Evolutionary conservation across 1,140 invertebrate genomes (phyloP).

Genomic region (Linepithema humile): DNA sequence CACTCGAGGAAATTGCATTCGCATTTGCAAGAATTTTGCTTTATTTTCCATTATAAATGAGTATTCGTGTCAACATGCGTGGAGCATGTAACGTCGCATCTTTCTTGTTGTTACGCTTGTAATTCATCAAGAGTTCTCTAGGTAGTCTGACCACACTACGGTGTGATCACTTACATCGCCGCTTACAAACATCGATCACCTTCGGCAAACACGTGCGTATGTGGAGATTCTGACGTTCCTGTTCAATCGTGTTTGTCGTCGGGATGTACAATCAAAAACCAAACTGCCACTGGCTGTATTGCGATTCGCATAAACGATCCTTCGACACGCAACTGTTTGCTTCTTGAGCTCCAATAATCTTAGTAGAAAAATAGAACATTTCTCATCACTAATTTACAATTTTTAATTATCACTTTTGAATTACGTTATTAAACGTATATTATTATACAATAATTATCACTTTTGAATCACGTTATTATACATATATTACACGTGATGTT

Average conservation of each 20-base stretch:
- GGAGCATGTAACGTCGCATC: background rate
- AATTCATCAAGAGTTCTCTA: background rate
- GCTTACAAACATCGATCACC: slow-evolving; percentile 19
- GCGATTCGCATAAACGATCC: background rate
- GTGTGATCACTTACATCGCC: background rate
- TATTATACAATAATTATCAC: background rate
- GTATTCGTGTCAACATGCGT: background rate
- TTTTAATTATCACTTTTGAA: too few relatives aligned
- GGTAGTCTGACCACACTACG: background rate
- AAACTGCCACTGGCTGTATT: slow-evolving; percentile 9
- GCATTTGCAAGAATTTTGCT: background rate
- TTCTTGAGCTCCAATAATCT: background rate
- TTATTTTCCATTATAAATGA: background rate
- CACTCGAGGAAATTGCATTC: background rate
- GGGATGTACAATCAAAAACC: background rate
- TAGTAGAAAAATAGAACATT: background rate
- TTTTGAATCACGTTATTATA: background rate
- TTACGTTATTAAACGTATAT: too few relatives aligned
- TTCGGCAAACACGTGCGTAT: background rate
- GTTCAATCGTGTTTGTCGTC: background rate
- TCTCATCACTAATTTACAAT: too few relatives aligned
- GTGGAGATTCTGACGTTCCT: background rate
- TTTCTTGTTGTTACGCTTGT: background rate
- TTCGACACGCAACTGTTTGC: background rate
- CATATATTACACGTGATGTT: background rate